Percentiles rank a stretch among this genome's conserved stretches.
phyloP scores from a whole-genome alignment of 1,140 invertebrate genomes.

The Brachionus rubens region DNA sequence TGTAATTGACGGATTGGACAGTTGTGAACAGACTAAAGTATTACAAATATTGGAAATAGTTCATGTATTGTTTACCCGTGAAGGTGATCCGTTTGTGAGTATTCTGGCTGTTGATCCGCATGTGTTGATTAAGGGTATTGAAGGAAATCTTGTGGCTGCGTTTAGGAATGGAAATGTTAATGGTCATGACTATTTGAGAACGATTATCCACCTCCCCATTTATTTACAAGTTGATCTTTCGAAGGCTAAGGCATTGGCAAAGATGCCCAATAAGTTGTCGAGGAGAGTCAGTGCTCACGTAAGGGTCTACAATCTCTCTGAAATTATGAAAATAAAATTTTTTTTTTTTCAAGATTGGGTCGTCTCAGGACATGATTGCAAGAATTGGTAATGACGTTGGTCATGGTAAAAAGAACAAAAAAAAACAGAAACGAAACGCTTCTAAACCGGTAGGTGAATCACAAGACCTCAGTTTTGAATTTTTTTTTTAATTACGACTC shows the following conservation, averaged over 20 bases:
- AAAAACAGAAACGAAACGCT: not conserved
- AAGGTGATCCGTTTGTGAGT: conserved; percentile 83
- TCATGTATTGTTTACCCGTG: conserved; percentile 85
- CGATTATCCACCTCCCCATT: conserved; percentile 94
- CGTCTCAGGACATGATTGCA: not conserved
- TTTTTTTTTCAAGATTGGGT: not conserved
- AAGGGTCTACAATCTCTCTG: no score
- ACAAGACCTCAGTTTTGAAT: no score
- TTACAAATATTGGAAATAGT: conserved; percentile 66
- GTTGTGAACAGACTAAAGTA: conserved; percentile 94
- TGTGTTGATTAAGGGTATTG: conserved; percentile 91
- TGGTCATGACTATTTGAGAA: conserved; percentile 87
- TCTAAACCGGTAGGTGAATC: conserved; percentile 16
- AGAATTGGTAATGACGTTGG: not conserved
- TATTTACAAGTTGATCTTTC: conserved; percentile 71
- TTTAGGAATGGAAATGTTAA: conserved; percentile 68
- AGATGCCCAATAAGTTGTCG: not conserved
- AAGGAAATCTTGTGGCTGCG: conserved; percentile 64
- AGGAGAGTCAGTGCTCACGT: not conserved
- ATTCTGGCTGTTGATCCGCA: conserved; percentile 92
- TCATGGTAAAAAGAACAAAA: not conserved
- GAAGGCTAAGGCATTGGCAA: conserved; percentile 19
- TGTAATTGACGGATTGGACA: conserved; percentile 92
- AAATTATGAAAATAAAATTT: not conserved
- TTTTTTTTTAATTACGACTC: not conserved